Percentiles rank a stretch among this genome's conserved stretches.
These are phyloP conservation scores for Nasonia vitripennis DNA, from an alignment of 1,140 invertebrate genomes.

Conservation along the genomic window DNA sequence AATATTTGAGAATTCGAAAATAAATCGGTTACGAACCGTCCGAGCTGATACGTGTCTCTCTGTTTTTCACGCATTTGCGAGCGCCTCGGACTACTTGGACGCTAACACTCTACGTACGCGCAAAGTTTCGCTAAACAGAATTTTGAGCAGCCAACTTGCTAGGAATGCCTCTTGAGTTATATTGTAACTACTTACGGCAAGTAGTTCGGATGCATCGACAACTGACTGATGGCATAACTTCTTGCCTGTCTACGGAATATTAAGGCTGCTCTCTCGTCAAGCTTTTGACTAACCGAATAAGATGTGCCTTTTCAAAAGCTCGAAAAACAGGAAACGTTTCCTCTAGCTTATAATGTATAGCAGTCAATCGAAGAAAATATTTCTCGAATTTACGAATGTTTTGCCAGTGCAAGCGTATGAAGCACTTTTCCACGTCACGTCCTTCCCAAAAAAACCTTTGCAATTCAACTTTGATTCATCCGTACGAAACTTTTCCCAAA, in stretches of 20 bases:
- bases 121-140: neutral
- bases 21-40: neutral
- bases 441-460: slow-evolving; percentile 19
- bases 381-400: slow-evolving; percentile 15
- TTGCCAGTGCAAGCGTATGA: neutral
- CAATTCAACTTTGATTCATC: slow-evolving; percentile 23
- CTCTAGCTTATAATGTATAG: too few relatives aligned
- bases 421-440: slow-evolving; percentile 35
- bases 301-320: too few relatives aligned
- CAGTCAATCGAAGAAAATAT: neutral
- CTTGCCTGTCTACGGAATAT: neutral
- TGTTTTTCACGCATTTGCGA: too few relatives aligned
- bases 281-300: neutral
- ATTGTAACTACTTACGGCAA: neutral
- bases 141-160: neutral
- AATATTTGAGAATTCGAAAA: slow-evolving; percentile 20
- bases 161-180: slow-evolving; percentile 12
- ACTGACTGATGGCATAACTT: slow-evolving; percentile 1
- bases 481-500: slow-evolving; percentile 4
- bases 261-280: too few relatives aligned
- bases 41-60: too few relatives aligned
- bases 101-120: neutral
- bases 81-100: too few relatives aligned
- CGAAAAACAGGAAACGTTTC: too few relatives aligned
- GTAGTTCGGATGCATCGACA: slow-evolving; percentile 2